Evolutionary conservation across 2,797 vertebrate species (phyloP), one percentile per base, ranked within the genome.

Genomic region (Lutjanus campechanus): DNA sequence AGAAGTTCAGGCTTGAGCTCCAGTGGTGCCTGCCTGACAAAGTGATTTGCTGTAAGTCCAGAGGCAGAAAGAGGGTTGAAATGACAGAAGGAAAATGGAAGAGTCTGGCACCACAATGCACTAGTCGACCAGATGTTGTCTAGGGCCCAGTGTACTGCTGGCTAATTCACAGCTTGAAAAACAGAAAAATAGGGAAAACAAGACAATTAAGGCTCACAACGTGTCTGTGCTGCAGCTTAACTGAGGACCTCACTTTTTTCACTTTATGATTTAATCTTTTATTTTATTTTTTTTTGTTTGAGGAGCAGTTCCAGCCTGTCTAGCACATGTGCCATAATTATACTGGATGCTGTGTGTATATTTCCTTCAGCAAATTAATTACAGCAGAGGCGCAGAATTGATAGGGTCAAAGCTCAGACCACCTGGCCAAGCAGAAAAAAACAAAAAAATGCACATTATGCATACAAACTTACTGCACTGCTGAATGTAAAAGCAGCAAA

Each of bases 41-140:
- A 74, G 76, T 76, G 66, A 73, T 69, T 56, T 59, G 58, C 69
- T 74, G 25, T 73, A 46, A 84, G n/a, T 73, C 68, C 65, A 56
- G 43, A 65, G 79, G 80, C 74, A 50, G 47, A 36, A 36, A 36
- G 29, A 17, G 9, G 22, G 54, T 59, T 69, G 46, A 81, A 69
- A 65, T 73, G 79, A 84, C 22, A 79, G 60, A 73, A 49, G 67
- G 81, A 81, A 85, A 90, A 67, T 66, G 17, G 20, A 62, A 65
- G 56, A 73, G 65, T 61, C n/a, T 36, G 66, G 55, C 76, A 74
- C 22, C 20, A 83, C 62, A 64, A 63, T 66, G 62, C 69, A 73
- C 63, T 58, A 76, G 71, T 51, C 51, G 79, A 83, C 41, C 86
- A 86, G 84, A 76, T 87, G 90, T 78, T 87, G 75, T 80, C 46